Base-by-base conservation (phyloP, 2,113 vertebrate species). In the Scortum barcoo region DNA sequence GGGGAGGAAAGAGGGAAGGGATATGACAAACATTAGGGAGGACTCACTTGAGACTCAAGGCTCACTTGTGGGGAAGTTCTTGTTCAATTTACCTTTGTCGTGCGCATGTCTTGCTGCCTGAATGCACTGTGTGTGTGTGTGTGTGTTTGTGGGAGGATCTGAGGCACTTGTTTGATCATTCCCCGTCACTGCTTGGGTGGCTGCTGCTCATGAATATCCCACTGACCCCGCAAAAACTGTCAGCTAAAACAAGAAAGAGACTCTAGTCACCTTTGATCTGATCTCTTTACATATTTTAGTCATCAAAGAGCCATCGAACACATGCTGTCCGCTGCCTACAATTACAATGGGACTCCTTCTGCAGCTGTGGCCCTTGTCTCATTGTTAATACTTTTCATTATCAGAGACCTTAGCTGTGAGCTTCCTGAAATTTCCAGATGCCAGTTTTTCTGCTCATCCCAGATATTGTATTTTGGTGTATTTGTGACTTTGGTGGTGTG, bases 181-280 rank as follows among this genome's bases (percentile, higher is more conserved):
- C 20, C 7, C 16, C 58, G 44, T 84, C 62, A 61, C 65, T 54
- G 53, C 57, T 57, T 60, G 69, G 66, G 50, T 58, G 61, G 42
- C 60, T 51, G 83, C 78, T 40, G 57, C 80, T 80, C 78, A 90
- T 92, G 76, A 88, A 91, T 87, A 86, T 87, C 72, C 53, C 28
- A 7, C 53, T 69, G 79, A 89, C 86, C 84, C 61, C 26, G 3
- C 48, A 82, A 80, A 80, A 85, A 73, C 76, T 83, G 60, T 83
- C 80, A 74, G 40, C 67, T 61, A 54, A 80, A 83, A 85, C 72
- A 88, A 87, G 51, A 92, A 85, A 88, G 79, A 78, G 86, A 69
- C 74, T 86, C 53, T 42, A 66, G 72, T 78, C 86, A 93, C 88
- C 89, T 89, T 91, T 92, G 88, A 93, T 93, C 89, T 78, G 69